Conservation (phyloP, 2,888 invertebrate genomes). For the Thymelicus lineola region DNA sequence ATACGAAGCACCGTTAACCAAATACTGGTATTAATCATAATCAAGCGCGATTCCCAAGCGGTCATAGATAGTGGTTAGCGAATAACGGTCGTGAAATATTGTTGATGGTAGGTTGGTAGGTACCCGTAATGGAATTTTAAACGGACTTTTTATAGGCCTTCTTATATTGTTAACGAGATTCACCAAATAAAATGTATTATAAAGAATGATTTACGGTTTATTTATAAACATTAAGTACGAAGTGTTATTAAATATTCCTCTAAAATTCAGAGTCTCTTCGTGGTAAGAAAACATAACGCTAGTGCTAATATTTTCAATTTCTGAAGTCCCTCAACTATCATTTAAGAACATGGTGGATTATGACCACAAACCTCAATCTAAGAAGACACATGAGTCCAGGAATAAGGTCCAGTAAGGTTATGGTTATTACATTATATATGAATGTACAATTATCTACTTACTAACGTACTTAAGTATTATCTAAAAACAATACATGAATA, state of each 20-base stretch:
- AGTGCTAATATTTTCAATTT: background rate
- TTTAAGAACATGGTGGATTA: too few species aligned
- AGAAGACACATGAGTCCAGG: too few species aligned
- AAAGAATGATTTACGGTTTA: too few species aligned
- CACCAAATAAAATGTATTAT: background rate
- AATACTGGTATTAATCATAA: slow-evolving; percentile 74
- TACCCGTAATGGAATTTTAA: slow-evolving; percentile 65
- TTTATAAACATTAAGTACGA: too few species aligned
- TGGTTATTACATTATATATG: too few species aligned
- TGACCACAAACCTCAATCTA: too few species aligned
- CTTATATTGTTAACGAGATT: slow-evolving; percentile 18
- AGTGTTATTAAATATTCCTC: too few species aligned
- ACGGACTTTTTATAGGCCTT: slow-evolving; percentile 44
- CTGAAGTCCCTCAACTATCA: too few species aligned
- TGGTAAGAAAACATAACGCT: background rate
- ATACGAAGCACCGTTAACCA: slow-evolving; percentile 56
- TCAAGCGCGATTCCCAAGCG: slow-evolving; percentile 61
- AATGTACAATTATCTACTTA: too few species aligned
- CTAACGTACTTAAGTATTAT: background rate
- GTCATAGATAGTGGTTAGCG: slow-evolving; percentile 67
- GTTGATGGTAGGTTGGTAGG: slow-evolving; percentile 48
- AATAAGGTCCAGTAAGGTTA: too few species aligned
- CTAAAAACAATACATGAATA: slow-evolving; percentile 48
- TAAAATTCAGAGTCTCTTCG: too few species aligned
- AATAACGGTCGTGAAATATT: slow-evolving; percentile 51